These are phyloP conservation scores for Coptodon bakossiorum DNA, from an alignment of 2,113 vertebrate genomes.

Conservation along the genomic window DNA sequence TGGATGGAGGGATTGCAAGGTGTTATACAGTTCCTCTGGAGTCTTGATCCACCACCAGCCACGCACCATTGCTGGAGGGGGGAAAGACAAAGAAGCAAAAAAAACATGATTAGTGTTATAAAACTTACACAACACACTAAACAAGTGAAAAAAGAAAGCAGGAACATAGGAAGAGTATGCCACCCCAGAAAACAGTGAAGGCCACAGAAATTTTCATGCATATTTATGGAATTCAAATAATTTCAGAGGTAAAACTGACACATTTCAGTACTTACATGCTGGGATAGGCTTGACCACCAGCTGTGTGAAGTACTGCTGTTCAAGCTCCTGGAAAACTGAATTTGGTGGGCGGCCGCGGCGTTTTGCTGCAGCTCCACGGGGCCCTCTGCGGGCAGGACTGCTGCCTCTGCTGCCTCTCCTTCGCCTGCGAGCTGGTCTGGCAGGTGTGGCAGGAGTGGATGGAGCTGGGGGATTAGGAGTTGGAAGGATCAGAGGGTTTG, in stretches of 20 bases:
- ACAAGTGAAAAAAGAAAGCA: not conserved
- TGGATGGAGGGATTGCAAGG: slow-evolving; percentile 81
- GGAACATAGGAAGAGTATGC: not conserved
- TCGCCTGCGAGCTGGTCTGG: slow-evolving; percentile 59
- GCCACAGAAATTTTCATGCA: not conserved
- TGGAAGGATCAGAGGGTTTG: not conserved
- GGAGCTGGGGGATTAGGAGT: slow-evolving; percentile 1
- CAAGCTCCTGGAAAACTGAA: slow-evolving; percentile 86
- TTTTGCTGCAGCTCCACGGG: slow-evolving; percentile 73
- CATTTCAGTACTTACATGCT: slow-evolving; percentile 68
- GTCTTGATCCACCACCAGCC: slow-evolving; percentile 95
- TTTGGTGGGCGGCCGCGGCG: slow-evolving; percentile 85
- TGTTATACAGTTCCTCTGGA: slow-evolving; percentile 77
- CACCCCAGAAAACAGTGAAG: not conserved
- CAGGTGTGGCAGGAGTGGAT: slow-evolving; percentile 13
- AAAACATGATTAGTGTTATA: not conserved
- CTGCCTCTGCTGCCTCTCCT: slow-evolving; percentile 67
- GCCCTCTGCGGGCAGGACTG: slow-evolving; percentile 52
- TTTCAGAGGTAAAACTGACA: not conserved
- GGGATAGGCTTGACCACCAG: slow-evolving; percentile 86
- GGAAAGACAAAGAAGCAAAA: not conserved
- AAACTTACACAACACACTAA: not conserved
- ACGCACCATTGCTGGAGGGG: slow-evolving; percentile 79
- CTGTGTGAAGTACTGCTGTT: slow-evolving; percentile 89
- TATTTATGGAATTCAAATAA: not conserved